Percentiles rank a stretch among this genome's conserved stretches.
phyloP scores from a whole-genome alignment of 2,888 invertebrate genomes.

The Ditula angustiorana region DNA sequence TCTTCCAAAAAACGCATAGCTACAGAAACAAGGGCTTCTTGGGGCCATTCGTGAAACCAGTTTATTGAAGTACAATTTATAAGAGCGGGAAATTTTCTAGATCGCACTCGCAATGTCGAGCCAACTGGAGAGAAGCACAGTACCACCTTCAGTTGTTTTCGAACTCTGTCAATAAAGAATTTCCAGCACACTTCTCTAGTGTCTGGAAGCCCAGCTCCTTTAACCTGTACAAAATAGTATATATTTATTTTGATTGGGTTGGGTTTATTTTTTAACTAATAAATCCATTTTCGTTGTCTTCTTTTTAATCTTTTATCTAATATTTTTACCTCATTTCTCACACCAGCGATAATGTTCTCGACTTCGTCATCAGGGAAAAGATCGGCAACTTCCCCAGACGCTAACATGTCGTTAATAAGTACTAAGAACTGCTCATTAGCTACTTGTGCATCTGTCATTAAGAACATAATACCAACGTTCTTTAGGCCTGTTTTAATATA shows the following conservation, averaged over 20 bases:
- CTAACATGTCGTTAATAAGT: conserved; percentile 97
- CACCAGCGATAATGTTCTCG: conserved; percentile 96
- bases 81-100: conserved; percentile 97
- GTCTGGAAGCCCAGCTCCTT: conserved; percentile 95
- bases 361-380: conserved; percentile 98
- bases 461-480: conserved; percentile 96
- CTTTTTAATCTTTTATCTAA: background rate
- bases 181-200: conserved; percentile 98
- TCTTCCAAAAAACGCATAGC: conserved; percentile 95
- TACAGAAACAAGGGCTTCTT: conserved; percentile 97
- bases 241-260: too few species aligned
- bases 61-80: conserved; percentile 98
- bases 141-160: conserved; percentile 95
- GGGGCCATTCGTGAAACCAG: conserved; percentile 99
- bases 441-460: conserved; percentile 99
- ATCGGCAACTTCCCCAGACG: conserved; percentile 98
- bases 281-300: too few species aligned
- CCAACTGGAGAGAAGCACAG: conserved; percentile 99
- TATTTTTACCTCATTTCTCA: conserved; percentile 88
- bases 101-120: conserved; percentile 94
- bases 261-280: too few species aligned
- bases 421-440: conserved; percentile 98
- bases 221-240: conserved; percentile 81
- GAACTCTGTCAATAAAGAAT: conserved; percentile 97
- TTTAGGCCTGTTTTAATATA: conserved; percentile 97